These are phyloP conservation scores for Pelobates fuscus DNA, from an alignment of 2,113 vertebrate genomes.

Conservation along the genomic window DNA sequence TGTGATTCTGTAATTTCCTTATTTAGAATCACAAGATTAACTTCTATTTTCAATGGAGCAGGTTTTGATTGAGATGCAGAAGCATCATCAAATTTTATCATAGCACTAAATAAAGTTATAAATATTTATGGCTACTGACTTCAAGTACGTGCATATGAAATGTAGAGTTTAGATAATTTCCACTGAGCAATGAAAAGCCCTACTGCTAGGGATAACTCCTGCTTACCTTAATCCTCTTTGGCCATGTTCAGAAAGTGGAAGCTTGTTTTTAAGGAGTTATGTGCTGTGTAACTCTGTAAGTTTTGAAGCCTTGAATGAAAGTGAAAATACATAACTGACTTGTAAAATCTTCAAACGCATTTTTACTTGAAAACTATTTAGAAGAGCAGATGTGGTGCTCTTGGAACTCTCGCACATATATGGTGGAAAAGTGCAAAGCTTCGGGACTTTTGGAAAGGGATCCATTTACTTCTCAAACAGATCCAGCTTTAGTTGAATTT, in stretches of 20 bases:
- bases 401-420: too few relatives aligned
- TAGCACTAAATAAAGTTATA: slow-evolving; percentile 67
- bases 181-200: slow-evolving; percentile 64
- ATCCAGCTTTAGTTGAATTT: too few relatives aligned
- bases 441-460: too few relatives aligned
- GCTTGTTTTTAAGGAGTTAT: background rate
- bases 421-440: too few relatives aligned
- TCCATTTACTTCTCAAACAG: too few relatives aligned
- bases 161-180: slow-evolving; percentile 61
- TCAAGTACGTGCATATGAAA: slow-evolving; percentile 59
- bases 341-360: too few relatives aligned
- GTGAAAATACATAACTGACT: too few relatives aligned
- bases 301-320: too few relatives aligned
- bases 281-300: too few relatives aligned
- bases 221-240: slow-evolving; percentile 54
- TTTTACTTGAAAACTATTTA: too few relatives aligned
- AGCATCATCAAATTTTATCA: slow-evolving; percentile 63
- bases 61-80: slow-evolving; percentile 57
- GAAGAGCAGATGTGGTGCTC: too few relatives aligned
- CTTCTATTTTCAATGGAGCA: slow-evolving; percentile 50
- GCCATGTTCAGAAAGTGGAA: background rate
- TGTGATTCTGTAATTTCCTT: slow-evolving; percentile 45
- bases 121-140: slow-evolving; percentile 65
- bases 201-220: slow-evolving; percentile 67
- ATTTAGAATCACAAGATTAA: slow-evolving; percentile 53